Evolutionary conservation across 1,140 invertebrate species (phyloP), one percentile per base, ranked within the genome.

Genomic region (Hypsibius dujardini): DNA sequence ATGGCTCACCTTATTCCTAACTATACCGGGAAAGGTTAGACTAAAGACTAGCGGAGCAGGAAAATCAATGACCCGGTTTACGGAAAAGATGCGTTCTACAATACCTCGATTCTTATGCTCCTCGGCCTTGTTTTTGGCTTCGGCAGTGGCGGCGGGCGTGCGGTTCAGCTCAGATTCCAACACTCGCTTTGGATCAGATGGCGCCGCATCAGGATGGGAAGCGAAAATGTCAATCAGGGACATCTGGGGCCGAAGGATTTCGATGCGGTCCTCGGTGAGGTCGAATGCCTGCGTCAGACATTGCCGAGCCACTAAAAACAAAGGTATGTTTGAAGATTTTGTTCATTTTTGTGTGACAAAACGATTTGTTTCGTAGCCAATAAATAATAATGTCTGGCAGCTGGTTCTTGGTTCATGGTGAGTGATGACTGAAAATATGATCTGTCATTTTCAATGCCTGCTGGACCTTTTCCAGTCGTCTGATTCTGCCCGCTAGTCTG

Each of bases 171-270:
- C 62, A 42, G 12, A 15, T 42, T 67, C 62, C 12, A 67, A 42
- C 62, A 67, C 62, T 42, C 12, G 12, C 42, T 67, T 67, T 12
- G 62, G 62, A 42, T 67, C 62, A 42, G 12, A 7, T 3, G 62
- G 62, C 12, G 42, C 62, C 45, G 62, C 62, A 45, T 67, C 62
- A 45, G 62, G 62, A 67, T 67, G 62, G 7, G 62, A 15, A 42
- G 62, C 12, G 62, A 67, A 67, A 45, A 67, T 67, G 42, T 67
- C 62, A 12, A 67, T 67, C 62, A 67, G 42, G 45, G 62, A 42
- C 3, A 67, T 42, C 7, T 12, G 3, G 12, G 62, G 12, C 62
- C 42, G 12, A 7, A 67, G 42, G 12, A 67, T 45, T 42, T 67
- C 62, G 12, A 67, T 15, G 3, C 62, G 62, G 3, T 67, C 62